Evolutionary conservation across 2,113 vertebrate genomes (phyloP).

Genomic region (Eidolon helvum): DNA sequence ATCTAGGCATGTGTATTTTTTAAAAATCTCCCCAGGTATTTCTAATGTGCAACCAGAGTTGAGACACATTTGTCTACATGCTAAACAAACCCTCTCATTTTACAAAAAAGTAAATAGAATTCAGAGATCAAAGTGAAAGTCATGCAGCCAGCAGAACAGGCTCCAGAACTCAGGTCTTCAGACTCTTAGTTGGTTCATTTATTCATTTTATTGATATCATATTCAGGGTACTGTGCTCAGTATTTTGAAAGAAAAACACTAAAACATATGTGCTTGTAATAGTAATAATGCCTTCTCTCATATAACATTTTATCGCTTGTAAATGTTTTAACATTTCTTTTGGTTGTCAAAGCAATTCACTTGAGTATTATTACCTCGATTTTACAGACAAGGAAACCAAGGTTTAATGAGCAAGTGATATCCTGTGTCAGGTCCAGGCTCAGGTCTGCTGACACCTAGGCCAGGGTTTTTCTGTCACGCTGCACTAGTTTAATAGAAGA

Average conservation of each 20-base stretch:
- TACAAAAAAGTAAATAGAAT: not conserved
- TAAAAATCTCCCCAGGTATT: not conserved
- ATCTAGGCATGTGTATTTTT: not conserved
- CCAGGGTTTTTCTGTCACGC: not conserved
- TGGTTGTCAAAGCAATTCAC: conserved; percentile 34
- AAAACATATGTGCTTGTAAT: conserved; percentile 28
- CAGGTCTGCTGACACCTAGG: not conserved
- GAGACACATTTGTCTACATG: not conserved
- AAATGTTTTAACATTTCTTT: conserved; percentile 52
- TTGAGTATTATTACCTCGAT: conserved; percentile 17
- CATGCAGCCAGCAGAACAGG: not conserved
- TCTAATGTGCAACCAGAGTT: not conserved
- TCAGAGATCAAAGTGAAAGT: not conserved
- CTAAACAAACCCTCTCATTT: not conserved
- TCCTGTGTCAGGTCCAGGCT: not conserved
- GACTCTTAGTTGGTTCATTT: not conserved
- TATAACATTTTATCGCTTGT: conserved; percentile 43
- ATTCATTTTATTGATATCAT: not conserved
- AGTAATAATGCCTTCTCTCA: not conserved
- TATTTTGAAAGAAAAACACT: not conserved
- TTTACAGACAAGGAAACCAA: conserved; percentile 52
- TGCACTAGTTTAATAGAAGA: not conserved
- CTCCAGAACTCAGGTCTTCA: not conserved
- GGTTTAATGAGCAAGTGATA: not conserved
- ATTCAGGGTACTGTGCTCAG: not conserved